Evolutionary conservation across 2,888 invertebrate genomes (phyloP), one percentile per base, ranked within the genome.

Genomic region (Furcula furcula): DNA sequence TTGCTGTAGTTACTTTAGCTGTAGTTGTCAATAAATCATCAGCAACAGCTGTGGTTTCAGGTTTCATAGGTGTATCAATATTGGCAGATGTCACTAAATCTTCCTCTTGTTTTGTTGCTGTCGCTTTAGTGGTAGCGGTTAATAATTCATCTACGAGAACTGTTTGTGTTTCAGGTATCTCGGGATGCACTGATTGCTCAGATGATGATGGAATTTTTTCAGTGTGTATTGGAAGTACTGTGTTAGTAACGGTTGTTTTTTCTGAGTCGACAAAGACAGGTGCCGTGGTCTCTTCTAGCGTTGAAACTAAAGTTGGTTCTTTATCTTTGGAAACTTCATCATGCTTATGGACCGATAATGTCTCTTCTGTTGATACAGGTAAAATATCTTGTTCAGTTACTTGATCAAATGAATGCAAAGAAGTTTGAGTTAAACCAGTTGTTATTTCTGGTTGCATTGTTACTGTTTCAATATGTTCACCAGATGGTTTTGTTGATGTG

Each of bases 41-140:
- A 34, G 56, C 55, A 4, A 41, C 31, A 32, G 26, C 30, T 9
- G 46, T 49, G 3, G 55, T 50, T 36, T 47, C 51, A 4, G 38
- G 37, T 12, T 46, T 5, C 6, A 29, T 7, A n/a, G n/a, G n/a
- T n/a, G n/a, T n/a, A n/a, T n/a, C n/a, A n/a, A n/a, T n/a, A n/a
- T n/a, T n/a, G n/a, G n/a, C n/a, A n/a, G n/a, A n/a, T n/a, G n/a
- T 76, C 35, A 53, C 40, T 7, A 48, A 62, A 40, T 63, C 58
- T 37, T 62, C 54, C 33, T 51, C 60, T 37, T 62, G 51, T 29
- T 43, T 49, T 34, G 39, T 42, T 23, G 46, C 40, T 43, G 45
- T 45, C 12, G 31, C 18, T 12, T 43, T 36, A 23, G 48, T 36
- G 20, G 42, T 18, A 14, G 10, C 30, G 15, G 44, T 38, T 36